These are phyloP conservation scores for Drosophila setosimentum DNA, from an alignment of 2,888 invertebrate genomes.

Conservation along the genomic window DNA sequence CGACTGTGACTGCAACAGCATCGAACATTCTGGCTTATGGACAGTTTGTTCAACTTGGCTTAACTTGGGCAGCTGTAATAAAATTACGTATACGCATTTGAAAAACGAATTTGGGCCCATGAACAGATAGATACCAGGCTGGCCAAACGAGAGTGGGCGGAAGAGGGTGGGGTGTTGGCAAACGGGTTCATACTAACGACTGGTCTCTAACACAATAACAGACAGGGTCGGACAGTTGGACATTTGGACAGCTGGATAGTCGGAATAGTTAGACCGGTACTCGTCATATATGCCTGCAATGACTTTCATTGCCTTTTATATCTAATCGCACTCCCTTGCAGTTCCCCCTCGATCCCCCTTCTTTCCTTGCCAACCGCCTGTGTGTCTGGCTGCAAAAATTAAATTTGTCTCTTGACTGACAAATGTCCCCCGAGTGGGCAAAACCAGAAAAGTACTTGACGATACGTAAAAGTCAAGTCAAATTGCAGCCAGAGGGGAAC, in stretches of 20 bases:
- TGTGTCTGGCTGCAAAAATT: slow-evolving; percentile 69
- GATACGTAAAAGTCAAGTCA: slow-evolving; percentile 84
- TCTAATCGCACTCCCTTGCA: slow-evolving; percentile 67
- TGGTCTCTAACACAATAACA: slow-evolving; percentile 44
- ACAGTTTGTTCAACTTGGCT: slow-evolving; percentile 25
- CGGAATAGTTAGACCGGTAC: slow-evolving; percentile 26
- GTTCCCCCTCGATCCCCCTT: neutral
- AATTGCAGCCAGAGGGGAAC: slow-evolving; percentile 62
- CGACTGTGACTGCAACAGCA: slow-evolving; percentile 19
- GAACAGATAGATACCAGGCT: slow-evolving; percentile 8
- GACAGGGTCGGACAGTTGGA: slow-evolving; percentile 18
- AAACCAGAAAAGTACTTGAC: slow-evolving; percentile 82
- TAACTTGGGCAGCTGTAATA: slow-evolving; percentile 63
- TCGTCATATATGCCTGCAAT: slow-evolving; percentile 62
- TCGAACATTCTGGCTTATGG: slow-evolving; percentile 13
- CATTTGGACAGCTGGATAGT: slow-evolving; percentile 23
- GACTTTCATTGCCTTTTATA: slow-evolving; percentile 80
- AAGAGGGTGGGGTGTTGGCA: neutral
- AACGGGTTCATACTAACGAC: slow-evolving; percentile 28
- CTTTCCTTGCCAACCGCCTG: neutral
- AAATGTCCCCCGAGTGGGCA: slow-evolving; percentile 83
- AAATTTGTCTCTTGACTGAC: slow-evolving; percentile 84
- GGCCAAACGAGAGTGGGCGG: neutral
- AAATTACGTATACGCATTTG: slow-evolving; percentile 77
- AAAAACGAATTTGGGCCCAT: slow-evolving; percentile 58